phyloP scores from a whole-genome alignment of 2,888 invertebrate genomes.

The Ischnura elegans region DNA sequence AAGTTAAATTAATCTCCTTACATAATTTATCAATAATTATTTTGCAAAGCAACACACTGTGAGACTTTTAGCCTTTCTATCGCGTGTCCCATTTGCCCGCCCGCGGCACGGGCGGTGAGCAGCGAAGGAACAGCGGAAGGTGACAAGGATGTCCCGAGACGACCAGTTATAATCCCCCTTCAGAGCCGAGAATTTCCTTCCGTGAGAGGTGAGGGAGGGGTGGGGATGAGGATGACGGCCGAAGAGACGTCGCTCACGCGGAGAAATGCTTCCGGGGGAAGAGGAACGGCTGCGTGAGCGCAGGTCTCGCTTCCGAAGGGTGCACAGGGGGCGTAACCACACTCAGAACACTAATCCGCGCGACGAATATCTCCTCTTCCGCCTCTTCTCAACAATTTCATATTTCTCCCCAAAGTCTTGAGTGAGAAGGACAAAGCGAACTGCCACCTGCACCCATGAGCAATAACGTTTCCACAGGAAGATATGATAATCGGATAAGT shows the following conservation, averaged over 20 bases:
- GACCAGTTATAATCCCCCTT: constrained; percentile 19
- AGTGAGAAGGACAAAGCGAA: neutral
- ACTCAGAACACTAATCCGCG: neutral
- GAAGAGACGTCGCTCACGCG: neutral
- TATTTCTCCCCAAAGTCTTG: neutral
- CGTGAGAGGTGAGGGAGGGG: neutral
- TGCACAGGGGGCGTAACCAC: neutral
- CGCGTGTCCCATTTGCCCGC: neutral
- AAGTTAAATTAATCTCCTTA: too few relatives aligned
- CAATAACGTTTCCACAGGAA: constrained; percentile 23
- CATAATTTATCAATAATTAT: too few relatives aligned
- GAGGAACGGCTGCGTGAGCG: neutral
- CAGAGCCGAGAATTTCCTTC: neutral
- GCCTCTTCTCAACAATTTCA: neutral
- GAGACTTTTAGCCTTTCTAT: neutral
- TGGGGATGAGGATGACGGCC: too few relatives aligned
- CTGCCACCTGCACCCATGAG: neutral
- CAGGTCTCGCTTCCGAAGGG: neutral
- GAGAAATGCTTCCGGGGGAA: neutral
- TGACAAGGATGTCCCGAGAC: neutral
- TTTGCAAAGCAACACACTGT: too few relatives aligned
- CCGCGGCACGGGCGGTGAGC: neutral
- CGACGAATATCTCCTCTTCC: neutral
- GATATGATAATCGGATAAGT: too few relatives aligned
- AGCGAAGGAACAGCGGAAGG: neutral